phyloP scores from a whole-genome alignment of 2,797 vertebrate genomes.

The Hoplostethus atlanticus region DNA sequence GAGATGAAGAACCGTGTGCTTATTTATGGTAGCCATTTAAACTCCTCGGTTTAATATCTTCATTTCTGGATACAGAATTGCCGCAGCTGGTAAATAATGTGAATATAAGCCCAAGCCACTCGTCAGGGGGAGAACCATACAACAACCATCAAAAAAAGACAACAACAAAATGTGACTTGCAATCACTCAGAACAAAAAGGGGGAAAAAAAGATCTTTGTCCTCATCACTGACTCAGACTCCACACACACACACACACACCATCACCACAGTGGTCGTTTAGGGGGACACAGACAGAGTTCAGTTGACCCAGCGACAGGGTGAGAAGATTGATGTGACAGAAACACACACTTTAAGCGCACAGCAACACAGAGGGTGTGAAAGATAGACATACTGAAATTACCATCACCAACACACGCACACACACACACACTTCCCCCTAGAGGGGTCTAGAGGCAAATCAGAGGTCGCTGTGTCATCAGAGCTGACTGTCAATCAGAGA shows the following conservation, averaged over 20 bases:
- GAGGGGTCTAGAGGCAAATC: slow-evolving; percentile 38
- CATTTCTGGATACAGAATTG: too few relatives aligned
- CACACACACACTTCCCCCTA: slow-evolving; percentile 31
- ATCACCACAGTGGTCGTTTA: neutral
- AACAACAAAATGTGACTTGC: too few relatives aligned
- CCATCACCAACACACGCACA: neutral
- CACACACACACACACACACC: neutral
- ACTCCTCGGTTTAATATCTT: too few relatives aligned
- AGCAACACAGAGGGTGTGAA: slow-evolving; percentile 35
- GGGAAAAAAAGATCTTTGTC: too few relatives aligned
- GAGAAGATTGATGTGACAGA: slow-evolving; percentile 57
- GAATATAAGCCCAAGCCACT: too few relatives aligned
- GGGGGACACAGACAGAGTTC: slow-evolving; percentile 26
- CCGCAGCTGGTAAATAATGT: too few relatives aligned
- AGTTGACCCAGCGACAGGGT: slow-evolving; percentile 43
- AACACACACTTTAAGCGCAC: neutral
- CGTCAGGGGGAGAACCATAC: too few relatives aligned
- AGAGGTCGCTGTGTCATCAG: slow-evolving; percentile 68
- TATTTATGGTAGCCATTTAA: neutral
- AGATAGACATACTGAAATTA: slow-evolving; percentile 3
- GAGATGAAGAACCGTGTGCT: neutral
- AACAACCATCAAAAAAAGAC: too few relatives aligned
- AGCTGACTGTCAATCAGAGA: slow-evolving; percentile 64
- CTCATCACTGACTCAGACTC: too few relatives aligned
- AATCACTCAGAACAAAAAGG: too few relatives aligned